Conservation (phyloP, 2,797 vertebrate species). For the Pyrocephalus nanus region DNA sequence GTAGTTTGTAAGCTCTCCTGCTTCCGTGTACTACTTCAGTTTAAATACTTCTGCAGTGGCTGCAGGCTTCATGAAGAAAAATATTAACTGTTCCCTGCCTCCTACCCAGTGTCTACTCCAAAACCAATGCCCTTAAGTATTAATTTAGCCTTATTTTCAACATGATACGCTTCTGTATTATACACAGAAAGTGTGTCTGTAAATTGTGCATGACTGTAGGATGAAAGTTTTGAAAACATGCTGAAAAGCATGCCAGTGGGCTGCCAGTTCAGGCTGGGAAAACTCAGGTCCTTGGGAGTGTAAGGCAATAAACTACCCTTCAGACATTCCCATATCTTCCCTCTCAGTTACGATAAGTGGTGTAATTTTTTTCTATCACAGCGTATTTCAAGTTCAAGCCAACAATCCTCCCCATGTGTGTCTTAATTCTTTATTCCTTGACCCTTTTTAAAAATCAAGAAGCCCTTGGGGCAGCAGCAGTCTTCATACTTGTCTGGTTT, state of each 20-base stretch:
- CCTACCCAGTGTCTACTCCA: not conserved
- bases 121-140: not conserved
- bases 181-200: not conserved
- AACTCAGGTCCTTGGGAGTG: not conserved
- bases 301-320: not conserved
- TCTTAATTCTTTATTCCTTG: not conserved
- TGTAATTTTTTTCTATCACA: not conserved
- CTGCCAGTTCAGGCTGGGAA: not conserved
- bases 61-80: not conserved
- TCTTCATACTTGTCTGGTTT: not conserved
- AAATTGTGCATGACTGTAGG: not conserved
- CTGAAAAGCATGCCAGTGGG: rapidly evolving
- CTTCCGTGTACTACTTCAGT: not conserved
- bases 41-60: not conserved
- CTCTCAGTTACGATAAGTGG: not conserved
- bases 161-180: not conserved
- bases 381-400: not conserved
- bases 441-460: not conserved
- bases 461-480: not conserved
- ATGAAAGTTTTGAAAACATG: not conserved
- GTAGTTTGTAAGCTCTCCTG: not conserved
- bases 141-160: not conserved
- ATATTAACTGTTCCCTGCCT: not conserved
- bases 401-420: not conserved
- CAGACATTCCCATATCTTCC: not conserved